Base-by-base conservation (phyloP, 1,140 invertebrate species). In the Asbolus verrucosus region DNA sequence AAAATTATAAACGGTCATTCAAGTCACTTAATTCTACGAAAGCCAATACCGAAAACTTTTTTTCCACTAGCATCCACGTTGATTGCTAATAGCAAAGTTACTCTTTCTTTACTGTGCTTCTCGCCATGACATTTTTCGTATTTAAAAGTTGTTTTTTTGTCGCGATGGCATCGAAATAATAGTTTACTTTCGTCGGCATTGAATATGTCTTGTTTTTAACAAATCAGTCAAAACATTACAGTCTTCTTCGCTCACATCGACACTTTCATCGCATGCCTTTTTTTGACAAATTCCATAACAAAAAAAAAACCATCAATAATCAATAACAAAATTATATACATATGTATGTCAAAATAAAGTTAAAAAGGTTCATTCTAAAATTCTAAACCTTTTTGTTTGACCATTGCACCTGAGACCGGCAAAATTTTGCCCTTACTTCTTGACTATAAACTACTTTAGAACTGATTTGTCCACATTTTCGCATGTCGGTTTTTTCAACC, bases 131-230 rank as follows among this genome's bases (percentile, higher is more conserved):
- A 83, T 27, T 69, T 69, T 14, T 69, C 11, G 9, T 62, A 41
- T 62, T 61, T 69, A 30, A 69, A 69, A 41, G 38, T 71, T 73
- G 67, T 79, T 70, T 19, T 76, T 61, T 78, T 77, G 19, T 81
- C 70, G 4, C 79, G 79, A 11, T 78, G 66, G 15, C 77, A 72
- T 71, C 75, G 76, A 65, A 71, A 84, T 72, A 83, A 83, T 36
- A 84, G 46, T 6, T 78, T 79, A 8, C 79, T 79, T 78, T 85
- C 80, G 76, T 84, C 82, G n/a, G 76, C 77, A 73, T 82, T 84
- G 71, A 78, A 83, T 59, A 84, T 78, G 70, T 81, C 71, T 41
- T 78, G 46, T 50, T 72, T 63, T 30, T 30, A 66, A 24, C n/a
- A 61, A 43, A 13, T 21, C 11, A 6, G 54, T 50, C 16, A 69